Base-by-base conservation (phyloP, 2,113 vertebrate genomes). In the Leptodactylus fuscus region DNA sequence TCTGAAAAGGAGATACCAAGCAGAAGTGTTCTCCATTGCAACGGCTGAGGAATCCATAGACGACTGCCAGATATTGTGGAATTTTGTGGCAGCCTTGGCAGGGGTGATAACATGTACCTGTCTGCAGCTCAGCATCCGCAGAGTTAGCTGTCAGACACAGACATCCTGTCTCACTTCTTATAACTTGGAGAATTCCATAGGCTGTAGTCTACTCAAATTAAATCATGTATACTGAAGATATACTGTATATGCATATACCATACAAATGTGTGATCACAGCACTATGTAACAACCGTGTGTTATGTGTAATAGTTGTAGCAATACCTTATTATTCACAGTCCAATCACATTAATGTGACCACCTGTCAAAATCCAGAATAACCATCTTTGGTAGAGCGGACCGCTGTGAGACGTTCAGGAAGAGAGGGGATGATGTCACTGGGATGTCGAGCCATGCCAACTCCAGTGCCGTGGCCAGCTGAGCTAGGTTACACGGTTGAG, bases 1-100 rank as follows among this genome's bases (percentile, higher is more conserved):
- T 74, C 67, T 58, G 83, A 89, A 90, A 88, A 81, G 90, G 86
- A 91, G 91, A 87, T 88, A 69, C 60, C 20, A 89, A 87, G 83
- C 87, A 88, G 62, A 89, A 76, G 88, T 38, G 88, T 92, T 91
- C 51, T 89, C 85, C 88, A 58, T 87, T 88, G 77, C 75, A 90
- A 87, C 88, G 89, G 38, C 62, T 86, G 29, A 85, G 73, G 84
- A 86, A 87, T 88, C 81, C 88, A 87, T 86, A 67, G 69, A 87
- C 74, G 85, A 51, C 58, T 88, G 80, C 73, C 58, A 77, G 55
- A 67, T 73, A 82, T 24, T 77, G 4, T 82, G 74, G 85, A 15
- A 76, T 27, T 70, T 22, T 49, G 15, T 53, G 84, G 77, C 5
- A 87, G 36, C 79, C 89, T n/a, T 34, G 74, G 81, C 87, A 85